phyloP scores from a whole-genome alignment of 2,113 vertebrate species.

The Limanda limanda region DNA sequence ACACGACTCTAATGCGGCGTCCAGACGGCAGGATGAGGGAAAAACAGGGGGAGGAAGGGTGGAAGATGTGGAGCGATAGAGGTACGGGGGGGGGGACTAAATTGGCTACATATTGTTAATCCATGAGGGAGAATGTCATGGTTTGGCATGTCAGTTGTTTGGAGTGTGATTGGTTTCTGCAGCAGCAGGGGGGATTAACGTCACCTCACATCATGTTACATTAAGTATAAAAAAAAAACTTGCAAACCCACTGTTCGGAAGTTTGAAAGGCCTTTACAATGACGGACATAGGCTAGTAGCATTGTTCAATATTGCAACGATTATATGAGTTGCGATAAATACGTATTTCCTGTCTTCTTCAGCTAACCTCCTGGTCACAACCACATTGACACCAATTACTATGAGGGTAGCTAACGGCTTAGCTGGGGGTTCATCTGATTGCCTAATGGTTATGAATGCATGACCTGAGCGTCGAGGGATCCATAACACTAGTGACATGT shows the following conservation, averaged over 20 bases:
- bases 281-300: no score
- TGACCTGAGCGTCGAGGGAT: no score
- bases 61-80: slow-evolving; percentile 19
- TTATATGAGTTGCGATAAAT: no score
- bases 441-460: no score
- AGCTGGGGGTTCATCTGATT: no score
- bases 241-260: background rate
- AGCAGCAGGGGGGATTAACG: background rate
- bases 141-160: slow-evolving; percentile 6
- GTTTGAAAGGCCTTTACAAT: no score
- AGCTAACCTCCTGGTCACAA: no score
- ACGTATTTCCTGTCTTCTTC: no score
- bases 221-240: background rate
- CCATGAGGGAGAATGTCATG: background rate
- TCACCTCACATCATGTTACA: slow-evolving; percentile 2
- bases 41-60: background rate
- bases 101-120: slow-evolving; percentile 1
- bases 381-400: no score
- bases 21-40: slow-evolving; percentile 65
- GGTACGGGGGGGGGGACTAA: slow-evolving; percentile 10
- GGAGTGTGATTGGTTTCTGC: slow-evolving; percentile 7
- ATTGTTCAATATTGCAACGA: no score
- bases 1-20: slow-evolving; percentile 50
- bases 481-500: no score
- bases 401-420: no score